Percentiles rank a stretch among this genome's conserved stretches.
These are phyloP conservation scores for Myotis daubentonii DNA, from an alignment of 2,797 vertebrate species.

Conservation along the genomic window DNA sequence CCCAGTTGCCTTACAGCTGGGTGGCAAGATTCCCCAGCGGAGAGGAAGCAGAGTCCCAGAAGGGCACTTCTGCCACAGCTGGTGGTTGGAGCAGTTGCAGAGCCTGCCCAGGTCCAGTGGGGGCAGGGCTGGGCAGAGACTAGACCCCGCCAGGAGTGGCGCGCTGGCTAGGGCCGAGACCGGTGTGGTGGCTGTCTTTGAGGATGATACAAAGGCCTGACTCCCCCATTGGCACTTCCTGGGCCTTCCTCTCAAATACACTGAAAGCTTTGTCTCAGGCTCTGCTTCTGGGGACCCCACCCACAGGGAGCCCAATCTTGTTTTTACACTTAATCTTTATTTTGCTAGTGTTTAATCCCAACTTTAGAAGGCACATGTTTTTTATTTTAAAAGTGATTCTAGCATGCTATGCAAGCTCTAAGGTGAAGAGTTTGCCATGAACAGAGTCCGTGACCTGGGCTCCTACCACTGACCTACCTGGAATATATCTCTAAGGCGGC, in stretches of 20 bases:
- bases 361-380: neutral
- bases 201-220: neutral
- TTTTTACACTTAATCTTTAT: constrained; percentile 8
- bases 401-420: neutral
- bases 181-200: neutral
- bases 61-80: neutral
- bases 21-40: neutral
- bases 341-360: neutral
- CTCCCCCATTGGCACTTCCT: neutral
- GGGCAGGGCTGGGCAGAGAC: neutral
- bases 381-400: neutral
- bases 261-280: neutral
- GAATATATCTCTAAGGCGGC: neutral
- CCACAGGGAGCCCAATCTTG: neutral
- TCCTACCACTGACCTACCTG: neutral
- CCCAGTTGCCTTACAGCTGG: neutral
- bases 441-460: neutral
- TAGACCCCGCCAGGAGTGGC: neutral
- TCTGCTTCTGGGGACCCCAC: neutral
- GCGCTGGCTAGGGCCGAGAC: neutral
- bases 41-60: neutral
- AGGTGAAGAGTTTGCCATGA: neutral
- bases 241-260: neutral
- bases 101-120: neutral
- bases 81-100: neutral